These are phyloP conservation scores for Drosophila tropicalis DNA, from an alignment of 1,140 invertebrate species.

Conservation along the genomic window DNA sequence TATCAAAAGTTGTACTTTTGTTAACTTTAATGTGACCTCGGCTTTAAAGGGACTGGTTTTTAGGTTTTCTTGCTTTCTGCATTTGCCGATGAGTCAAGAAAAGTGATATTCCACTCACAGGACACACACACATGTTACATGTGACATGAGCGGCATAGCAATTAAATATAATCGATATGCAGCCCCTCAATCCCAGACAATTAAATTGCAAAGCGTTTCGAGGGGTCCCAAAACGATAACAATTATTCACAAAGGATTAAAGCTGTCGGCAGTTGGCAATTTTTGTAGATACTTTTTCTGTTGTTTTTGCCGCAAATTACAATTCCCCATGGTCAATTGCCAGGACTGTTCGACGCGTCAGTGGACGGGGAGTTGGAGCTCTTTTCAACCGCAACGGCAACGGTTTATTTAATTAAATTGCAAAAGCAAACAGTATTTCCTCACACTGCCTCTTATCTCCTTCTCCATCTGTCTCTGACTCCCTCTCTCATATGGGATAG, in stretches of 20 bases:
- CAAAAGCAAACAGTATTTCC: conserved; percentile 39
- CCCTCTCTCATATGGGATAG: conserved; percentile 7
- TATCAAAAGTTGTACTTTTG: conserved; percentile 37
- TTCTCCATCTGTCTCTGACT: neutral
- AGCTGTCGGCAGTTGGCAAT: conserved; percentile 72
- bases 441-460: neutral
- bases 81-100: neutral
- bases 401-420: conserved; percentile 81
- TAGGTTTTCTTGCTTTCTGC: conserved; percentile 1
- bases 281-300: conserved; percentile 38
- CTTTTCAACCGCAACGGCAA: conserved; percentile 59
- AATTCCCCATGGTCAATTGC: conserved; percentile 64
- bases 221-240: conserved; percentile 66
- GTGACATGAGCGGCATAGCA: conserved; percentile 21
- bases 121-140: conserved; percentile 9
- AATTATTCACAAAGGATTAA: conserved; percentile 80
- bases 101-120: neutral
- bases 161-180: conserved; percentile 70
- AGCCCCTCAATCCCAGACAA: conserved; percentile 47
- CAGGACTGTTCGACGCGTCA: neutral
- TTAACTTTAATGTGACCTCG: conserved; percentile 29
- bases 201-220: conserved; percentile 61
- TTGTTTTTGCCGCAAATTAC: conserved; percentile 64
- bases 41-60: conserved; percentile 27
- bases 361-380: conserved; percentile 24